phyloP scores from a whole-genome alignment of 2,797 vertebrate genomes.

The Artibeus jamaicensis region DNA sequence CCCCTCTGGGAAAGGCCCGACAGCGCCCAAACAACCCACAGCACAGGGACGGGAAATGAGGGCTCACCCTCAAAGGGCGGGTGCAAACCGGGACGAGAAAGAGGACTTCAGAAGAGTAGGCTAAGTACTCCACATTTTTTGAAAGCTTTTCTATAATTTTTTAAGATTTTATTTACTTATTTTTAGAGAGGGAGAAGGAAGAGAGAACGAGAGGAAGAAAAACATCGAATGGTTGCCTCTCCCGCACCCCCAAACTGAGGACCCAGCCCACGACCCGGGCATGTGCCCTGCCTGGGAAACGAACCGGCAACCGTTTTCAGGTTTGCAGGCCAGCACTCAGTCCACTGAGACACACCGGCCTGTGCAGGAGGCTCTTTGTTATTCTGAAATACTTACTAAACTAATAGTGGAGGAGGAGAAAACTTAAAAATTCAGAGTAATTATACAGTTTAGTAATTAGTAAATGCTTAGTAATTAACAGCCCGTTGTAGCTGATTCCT shows the following conservation, averaged over 20 bases:
- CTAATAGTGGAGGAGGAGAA: background rate
- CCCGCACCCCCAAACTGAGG: background rate
- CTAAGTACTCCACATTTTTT: background rate
- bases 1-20: background rate
- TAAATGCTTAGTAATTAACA: background rate
- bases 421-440: background rate
- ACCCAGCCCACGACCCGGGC: too few relatives aligned
- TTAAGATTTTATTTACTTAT: background rate
- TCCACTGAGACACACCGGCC: too few relatives aligned
- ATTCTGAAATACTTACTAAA: background rate
- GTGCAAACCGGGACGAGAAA: background rate
- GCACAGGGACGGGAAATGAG: background rate
- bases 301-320: too few relatives aligned
- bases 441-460: background rate
- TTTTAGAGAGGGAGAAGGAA: background rate
- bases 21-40: background rate
- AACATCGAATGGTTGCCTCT: background rate
- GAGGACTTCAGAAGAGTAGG: background rate
- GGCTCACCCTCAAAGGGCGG: background rate
- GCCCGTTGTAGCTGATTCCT: conserved; percentile 8
- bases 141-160: background rate
- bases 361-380: background rate
- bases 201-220: too few relatives aligned
- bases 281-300: too few relatives aligned
- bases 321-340: too few relatives aligned